Conservation (phyloP, 1,140 invertebrate genomes). For the Melanaphis sacchari region DNA sequence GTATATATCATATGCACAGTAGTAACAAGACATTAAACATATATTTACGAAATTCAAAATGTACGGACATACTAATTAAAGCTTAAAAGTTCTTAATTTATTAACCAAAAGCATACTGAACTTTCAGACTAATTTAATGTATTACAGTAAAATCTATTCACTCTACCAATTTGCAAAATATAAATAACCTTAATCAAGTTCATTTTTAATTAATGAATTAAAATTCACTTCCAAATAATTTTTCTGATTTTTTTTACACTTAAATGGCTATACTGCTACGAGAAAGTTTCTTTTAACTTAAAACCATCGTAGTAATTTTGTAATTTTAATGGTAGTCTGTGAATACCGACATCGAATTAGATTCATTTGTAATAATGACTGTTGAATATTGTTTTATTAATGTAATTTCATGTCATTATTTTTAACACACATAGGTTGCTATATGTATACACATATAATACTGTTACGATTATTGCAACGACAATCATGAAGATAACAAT, state of each 20-base stretch:
- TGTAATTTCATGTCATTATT: not conserved
- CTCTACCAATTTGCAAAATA: not conserved
- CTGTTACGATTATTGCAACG: not conserved
- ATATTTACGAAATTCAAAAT: not conserved
- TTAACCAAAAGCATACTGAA: not conserved
- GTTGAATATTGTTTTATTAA: not conserved
- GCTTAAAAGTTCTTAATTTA: not conserved
- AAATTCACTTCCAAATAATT: not conserved
- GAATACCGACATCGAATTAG: not conserved
- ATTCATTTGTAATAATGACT: not conserved
- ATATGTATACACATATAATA: not conserved
- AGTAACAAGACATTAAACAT: not conserved
- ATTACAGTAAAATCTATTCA: not conserved
- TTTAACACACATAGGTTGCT: not conserved
- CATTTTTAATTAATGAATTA: not conserved
- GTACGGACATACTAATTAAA: not conserved
- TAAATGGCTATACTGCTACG: no score
- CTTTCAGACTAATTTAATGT: not conserved
- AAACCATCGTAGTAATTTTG: not conserved
- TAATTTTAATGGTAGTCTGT: not conserved
- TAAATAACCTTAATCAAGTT: not conserved
- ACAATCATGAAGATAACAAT: not conserved
- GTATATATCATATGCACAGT: not conserved
- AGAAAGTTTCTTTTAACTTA: not conserved
- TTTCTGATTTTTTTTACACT: not conserved